Percentiles rank a stretch among this genome's conserved stretches.
phyloP scores from a whole-genome alignment of 2,797 vertebrate species.

The Telmatherina bonti region DNA sequence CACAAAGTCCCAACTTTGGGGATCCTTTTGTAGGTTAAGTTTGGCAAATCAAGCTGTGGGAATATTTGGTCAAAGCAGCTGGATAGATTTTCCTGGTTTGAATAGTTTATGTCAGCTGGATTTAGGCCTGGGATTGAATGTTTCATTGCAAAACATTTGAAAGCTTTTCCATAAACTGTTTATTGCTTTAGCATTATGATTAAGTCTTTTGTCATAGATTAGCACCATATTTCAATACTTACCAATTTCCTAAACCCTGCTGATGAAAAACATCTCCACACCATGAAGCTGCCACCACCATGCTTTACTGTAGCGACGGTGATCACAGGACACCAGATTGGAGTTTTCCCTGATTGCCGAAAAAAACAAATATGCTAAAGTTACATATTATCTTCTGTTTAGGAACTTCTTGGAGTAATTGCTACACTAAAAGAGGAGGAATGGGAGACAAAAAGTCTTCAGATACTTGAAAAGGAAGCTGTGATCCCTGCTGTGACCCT shows the following conservation, averaged over 20 bases:
- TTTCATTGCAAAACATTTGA: background rate
- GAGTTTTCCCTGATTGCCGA: background rate
- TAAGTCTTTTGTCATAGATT: background rate
- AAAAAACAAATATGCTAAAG: background rate
- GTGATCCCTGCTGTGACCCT: background rate
- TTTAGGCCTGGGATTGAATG: background rate
- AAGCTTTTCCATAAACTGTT: background rate
- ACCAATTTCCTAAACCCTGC: background rate
- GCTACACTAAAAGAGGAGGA: slow-evolving; percentile 63
- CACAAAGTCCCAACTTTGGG: no score
- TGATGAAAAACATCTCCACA: background rate
- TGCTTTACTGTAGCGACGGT: background rate
- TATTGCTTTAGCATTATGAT: background rate
- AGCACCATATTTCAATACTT: background rate
- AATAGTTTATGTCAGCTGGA: no score
- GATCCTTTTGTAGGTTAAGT: no score
- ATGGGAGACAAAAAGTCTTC: slow-evolving; percentile 74
- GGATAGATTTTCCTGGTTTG: no score
- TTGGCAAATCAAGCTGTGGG: no score
- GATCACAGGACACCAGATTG: background rate
- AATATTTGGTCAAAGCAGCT: no score
- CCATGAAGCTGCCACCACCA: background rate
- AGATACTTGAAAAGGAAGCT: slow-evolving; percentile 69
- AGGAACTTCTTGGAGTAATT: slow-evolving; percentile 70
- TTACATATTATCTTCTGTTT: slow-evolving; percentile 12